Evolutionary conservation across 2,113 vertebrate species (phyloP), one percentile per base, ranked within the genome.

Genomic region (Cacatua alba): DNA sequence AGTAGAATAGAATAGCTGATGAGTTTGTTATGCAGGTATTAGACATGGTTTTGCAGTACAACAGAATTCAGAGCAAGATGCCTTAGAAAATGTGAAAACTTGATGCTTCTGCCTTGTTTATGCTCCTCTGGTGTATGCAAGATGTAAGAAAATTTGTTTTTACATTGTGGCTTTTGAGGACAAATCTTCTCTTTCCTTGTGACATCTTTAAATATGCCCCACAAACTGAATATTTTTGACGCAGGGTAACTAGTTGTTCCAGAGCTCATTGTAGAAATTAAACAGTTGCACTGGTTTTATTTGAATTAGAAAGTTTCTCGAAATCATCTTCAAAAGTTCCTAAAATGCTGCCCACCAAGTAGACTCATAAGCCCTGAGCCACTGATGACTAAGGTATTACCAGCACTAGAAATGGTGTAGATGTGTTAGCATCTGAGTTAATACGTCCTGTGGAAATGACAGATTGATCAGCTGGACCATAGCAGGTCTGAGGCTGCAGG

Each of bases 221-320:
- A 75, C 23, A 51, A 85, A 57, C 7, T 23, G 23, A 43, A 10
- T 3, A 7, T 23, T 77, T 85, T 82, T 74, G 12, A 35, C 16
- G n/a, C 13, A 41, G 8, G 29, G 3, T 39, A 37, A 14, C 14
- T 11, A 28, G 18, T 13, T 82, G 3, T 51, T 88, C 3, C 9
- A 57, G 67, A 67, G 20, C 3, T 75, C 39, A 51, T 18, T 28
- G 20, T 60, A 17, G 28, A 82, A 78, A 46, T 37, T 2, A 74
- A 78, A 28, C 0, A 7, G 9, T 35, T 52, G 8, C 13, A 33
- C 20, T 37, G 17, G 0, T 37, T 69, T 74, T 41, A 9, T 55
- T 43, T 37, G 19, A 70, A 74, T 82, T 49, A 29, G 14, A 35
- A 82, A 21, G 7, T 48, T 79, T 82, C 44, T 48, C 62, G 19